Conservation (phyloP, 92 coral and sea anemone species). For the Paramuricea clavata region DNA sequence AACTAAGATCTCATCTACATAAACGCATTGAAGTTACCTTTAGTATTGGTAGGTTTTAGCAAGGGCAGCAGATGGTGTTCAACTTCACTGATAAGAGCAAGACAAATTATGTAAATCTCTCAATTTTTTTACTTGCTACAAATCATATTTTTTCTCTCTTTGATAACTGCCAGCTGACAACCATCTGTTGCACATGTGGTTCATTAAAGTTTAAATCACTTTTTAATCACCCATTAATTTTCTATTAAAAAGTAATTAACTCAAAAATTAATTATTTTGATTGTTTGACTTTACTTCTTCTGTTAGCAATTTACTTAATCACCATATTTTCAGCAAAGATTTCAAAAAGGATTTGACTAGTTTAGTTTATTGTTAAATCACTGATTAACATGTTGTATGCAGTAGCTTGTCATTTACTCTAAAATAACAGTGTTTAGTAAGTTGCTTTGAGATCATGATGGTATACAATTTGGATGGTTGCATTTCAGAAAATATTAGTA, state of each 20-base stretch:
- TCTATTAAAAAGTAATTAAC: not conserved
- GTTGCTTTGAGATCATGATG: not conserved
- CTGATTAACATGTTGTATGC: not conserved
- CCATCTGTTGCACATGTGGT: too few species aligned
- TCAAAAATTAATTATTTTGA: not conserved
- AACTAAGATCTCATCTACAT: not conserved
- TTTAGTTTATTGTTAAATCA: too few species aligned
- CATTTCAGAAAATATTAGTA: not conserved
- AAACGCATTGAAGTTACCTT: not conserved
- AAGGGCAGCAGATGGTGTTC: too few species aligned
- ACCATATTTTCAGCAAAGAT: not conserved
- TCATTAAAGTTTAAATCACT: not conserved
- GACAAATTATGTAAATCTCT: too few species aligned
- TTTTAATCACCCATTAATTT: too few species aligned
- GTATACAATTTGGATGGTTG: not conserved
- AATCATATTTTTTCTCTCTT: too few species aligned
- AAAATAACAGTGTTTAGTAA: not conserved
- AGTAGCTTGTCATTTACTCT: not conserved
- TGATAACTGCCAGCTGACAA: too few species aligned
- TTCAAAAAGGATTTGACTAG: too few species aligned
- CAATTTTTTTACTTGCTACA: too few species aligned
- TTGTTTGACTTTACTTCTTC: not conserved
- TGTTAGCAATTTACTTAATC: too few species aligned
- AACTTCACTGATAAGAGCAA: too few species aligned
- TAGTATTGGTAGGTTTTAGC: not conserved